Evolutionary conservation across 2,797 vertebrate genomes (phyloP).

Genomic region (Crocodylus rhombifer): DNA sequence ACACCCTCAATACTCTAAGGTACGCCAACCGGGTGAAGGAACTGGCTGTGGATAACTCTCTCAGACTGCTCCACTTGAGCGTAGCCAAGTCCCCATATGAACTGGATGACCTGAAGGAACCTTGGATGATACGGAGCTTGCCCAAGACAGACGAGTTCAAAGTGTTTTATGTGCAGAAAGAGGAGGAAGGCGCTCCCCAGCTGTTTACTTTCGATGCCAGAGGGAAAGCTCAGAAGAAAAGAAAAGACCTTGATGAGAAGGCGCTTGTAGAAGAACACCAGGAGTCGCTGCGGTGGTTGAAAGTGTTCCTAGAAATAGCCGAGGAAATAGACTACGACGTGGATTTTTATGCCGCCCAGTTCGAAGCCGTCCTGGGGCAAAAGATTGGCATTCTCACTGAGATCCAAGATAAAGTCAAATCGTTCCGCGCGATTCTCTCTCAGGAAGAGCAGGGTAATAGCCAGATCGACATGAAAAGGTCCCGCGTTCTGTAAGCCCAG

Average conservation of each 20-base stretch:
- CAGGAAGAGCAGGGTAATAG: conserved; percentile 32
- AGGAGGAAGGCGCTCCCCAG: neutral
- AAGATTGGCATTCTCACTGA: conserved; percentile 59
- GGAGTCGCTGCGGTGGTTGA: neutral
- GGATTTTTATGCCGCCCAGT: conserved; percentile 59
- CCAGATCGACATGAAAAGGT: neutral
- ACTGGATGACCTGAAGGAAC: neutral
- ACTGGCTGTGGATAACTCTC: conserved; percentile 28
- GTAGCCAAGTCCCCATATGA: neutral
- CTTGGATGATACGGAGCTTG: neutral
- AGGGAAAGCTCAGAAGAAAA: neutral
- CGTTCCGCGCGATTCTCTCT: conserved; percentile 30
- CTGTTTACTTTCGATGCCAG: neutral
- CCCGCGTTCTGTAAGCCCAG: neutral
- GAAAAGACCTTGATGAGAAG: conserved; percentile 21
- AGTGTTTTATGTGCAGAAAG: neutral
- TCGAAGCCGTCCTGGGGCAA: conserved; percentile 62
- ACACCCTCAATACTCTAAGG: conserved; percentile 88
- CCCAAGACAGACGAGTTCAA: neutral
- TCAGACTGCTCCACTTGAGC: neutral
- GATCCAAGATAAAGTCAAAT: conserved; percentile 69
- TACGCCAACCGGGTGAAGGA: conserved; percentile 85
- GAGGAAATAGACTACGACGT: neutral
- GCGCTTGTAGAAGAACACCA: neutral
- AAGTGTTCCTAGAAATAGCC: conserved; percentile 23